Evolutionary conservation across 2,797 vertebrate genomes (phyloP).

Genomic region (Cossypha polioptera): DNA sequence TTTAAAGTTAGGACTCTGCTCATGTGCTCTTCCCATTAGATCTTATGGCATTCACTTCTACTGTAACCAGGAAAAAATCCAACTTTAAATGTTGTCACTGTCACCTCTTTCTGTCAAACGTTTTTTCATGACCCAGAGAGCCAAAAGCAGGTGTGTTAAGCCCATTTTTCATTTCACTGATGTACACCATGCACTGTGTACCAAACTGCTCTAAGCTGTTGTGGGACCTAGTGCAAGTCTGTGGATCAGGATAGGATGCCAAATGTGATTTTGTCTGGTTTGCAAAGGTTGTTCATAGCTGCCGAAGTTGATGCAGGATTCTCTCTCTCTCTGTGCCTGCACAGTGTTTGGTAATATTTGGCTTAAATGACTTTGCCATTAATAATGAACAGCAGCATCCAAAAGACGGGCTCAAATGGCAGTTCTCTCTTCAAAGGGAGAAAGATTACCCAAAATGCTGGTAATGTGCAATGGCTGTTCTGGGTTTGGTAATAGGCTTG

Average conservation of each 20-base stretch:
- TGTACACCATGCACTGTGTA: background rate
- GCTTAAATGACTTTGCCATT: background rate
- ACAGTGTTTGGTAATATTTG: background rate
- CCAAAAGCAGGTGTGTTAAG: background rate
- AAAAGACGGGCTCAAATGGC: background rate
- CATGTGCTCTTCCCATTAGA: background rate
- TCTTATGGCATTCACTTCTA: background rate
- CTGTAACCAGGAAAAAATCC: background rate
- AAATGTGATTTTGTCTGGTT: background rate
- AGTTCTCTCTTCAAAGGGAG: background rate
- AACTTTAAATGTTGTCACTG: background rate
- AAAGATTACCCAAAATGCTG: background rate
- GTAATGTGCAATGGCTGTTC: background rate
- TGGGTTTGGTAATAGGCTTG: background rate
- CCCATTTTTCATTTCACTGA: background rate
- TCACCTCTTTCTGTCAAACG: background rate
- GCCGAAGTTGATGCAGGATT: background rate
- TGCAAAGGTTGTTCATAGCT: background rate
- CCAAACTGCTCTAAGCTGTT: background rate
- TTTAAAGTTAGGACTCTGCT: background rate
- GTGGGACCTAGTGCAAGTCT: background rate
- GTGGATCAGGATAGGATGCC: background rate
- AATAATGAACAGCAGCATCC: background rate
- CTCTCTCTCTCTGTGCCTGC: background rate
- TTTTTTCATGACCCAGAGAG: background rate